phyloP scores from a whole-genome alignment of 2,888 invertebrate species.

The Osedax fenrisi region DNA sequence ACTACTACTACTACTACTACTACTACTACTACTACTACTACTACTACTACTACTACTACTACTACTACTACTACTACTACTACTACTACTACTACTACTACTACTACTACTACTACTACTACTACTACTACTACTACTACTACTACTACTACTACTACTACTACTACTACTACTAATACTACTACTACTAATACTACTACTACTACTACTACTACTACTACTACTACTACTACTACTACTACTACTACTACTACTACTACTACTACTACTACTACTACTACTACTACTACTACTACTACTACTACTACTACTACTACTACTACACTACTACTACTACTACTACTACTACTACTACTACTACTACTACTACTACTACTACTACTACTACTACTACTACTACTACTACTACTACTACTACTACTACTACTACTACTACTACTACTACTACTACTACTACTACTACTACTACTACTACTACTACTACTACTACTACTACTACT shows the following conservation, averaged over 20 bases:
- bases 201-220: slow-evolving; percentile 24
- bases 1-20: neutral
- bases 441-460: neutral
- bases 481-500: neutral
- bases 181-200: neutral
- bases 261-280: slow-evolving; percentile 24
- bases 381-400: neutral
- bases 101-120: neutral
- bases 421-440: neutral
- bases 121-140: neutral
- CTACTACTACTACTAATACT: neutral
- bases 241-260: slow-evolving; percentile 24
- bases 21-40: neutral
- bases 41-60: neutral
- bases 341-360: slow-evolving; percentile 22
- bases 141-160: neutral
- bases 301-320: slow-evolving; percentile 24
- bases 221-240: slow-evolving; percentile 22
- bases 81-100: neutral
- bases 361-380: slow-evolving; percentile 23
- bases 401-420: neutral
- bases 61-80: neutral
- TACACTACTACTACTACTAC: slow-evolving; percentile 4
- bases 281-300: slow-evolving; percentile 24
- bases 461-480: neutral